Base-by-base conservation (phyloP, 2,797 vertebrate genomes). In the Alcedo atthis region DNA sequence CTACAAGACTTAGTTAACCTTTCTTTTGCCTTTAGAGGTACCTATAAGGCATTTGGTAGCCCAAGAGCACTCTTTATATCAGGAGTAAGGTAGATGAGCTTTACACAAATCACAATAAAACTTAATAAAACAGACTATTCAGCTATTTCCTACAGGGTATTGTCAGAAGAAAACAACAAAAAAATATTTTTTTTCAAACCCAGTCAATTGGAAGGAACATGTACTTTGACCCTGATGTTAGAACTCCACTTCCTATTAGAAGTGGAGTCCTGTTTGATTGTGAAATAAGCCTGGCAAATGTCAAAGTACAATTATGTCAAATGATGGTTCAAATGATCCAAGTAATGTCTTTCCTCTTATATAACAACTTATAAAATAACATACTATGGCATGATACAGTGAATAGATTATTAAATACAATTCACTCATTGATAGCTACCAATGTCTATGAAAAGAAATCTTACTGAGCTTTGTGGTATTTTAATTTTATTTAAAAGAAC, bases 401-500 rank as follows among this genome's bases (percentile, higher is more conserved):
- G 37, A 94, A 25, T 48, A 85, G 37, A 96, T 98, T 97, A 96
- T 95, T 96, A 94, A 96, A 94, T 91, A 94, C 82, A 33, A 25
- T 76, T 77, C n/a, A 70, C 94, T 90, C 95, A 96, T 51, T 93
- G 85, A 95, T 91, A 95, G 77, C 84, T 94, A 51, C 25, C 25
- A 51, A 28, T 16, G 49, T 16, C 25, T 51, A 26, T 48, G 45
- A 92, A 97, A 97, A 92, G 64, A 82, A 92, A 95, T 97, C 96
- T 97, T 95, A 92, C 49, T 91, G 76, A 90, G 81, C 69, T 71
- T 91, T 90, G 33, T 96, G 93, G 96, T 96, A 43, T 73, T 96
- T 94, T 85, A 93, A 76, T 73, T 87, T 96, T 86, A 82, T 95
- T 95, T 85, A 88, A 96, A 97, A 92, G 96, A 97, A 70, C 89